phyloP scores from a whole-genome alignment of 2,113 vertebrate genomes.

The Romanogobio albipinnatus region DNA sequence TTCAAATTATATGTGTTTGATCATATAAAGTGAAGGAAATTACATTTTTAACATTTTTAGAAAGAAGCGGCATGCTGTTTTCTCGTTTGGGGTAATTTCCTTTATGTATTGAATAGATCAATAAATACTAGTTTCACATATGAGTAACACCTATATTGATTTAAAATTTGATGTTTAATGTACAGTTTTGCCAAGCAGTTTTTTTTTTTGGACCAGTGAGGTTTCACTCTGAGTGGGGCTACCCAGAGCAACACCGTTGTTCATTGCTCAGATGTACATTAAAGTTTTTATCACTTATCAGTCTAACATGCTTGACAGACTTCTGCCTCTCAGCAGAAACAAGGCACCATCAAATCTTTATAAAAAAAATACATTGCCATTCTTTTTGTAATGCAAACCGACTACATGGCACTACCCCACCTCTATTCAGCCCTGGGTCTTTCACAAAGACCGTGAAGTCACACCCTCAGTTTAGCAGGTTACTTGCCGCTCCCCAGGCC shows the following conservation, averaged over 20 bases:
- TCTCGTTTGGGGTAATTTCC: neutral
- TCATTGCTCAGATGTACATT: neutral
- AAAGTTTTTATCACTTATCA: neutral
- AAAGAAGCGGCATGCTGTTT: neutral
- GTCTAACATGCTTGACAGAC: neutral
- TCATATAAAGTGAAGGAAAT: neutral
- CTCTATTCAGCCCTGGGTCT: conserved; percentile 32
- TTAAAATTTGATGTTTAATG: neutral
- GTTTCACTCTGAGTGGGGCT: neutral
- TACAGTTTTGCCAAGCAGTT: neutral
- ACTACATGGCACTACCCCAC: conserved; percentile 1
- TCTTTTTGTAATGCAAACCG: neutral
- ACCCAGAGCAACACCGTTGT: neutral
- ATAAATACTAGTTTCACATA: neutral
- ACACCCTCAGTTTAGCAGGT: conserved; percentile 62
- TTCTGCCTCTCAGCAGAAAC: neutral
- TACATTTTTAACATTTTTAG: too few relatives aligned
- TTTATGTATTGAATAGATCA: too few relatives aligned
- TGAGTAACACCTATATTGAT: neutral
- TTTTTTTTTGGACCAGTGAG: neutral
- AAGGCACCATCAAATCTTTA: neutral
- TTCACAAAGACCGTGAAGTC: conserved; percentile 54
- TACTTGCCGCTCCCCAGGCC: conserved; percentile 38
- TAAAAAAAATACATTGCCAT: conserved; percentile 13
- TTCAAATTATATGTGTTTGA: neutral